Evolutionary conservation across 2,888 invertebrate genomes (phyloP).

Genomic region (Synanthedon tipuliformis): DNA sequence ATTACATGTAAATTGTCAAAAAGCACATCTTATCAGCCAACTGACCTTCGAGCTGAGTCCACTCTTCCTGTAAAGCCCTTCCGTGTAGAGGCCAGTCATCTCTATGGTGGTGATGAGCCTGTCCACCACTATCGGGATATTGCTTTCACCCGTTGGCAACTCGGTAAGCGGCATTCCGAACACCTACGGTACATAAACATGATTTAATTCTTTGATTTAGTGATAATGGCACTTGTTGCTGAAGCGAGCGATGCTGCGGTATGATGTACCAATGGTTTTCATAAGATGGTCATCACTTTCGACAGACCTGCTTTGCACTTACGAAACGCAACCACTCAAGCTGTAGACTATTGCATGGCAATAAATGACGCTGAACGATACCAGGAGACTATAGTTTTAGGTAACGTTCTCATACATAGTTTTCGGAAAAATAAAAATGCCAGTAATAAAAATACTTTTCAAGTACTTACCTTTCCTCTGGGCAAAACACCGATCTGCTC

Average conservation of each 20-base stretch:
- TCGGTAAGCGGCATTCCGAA: slow-evolving; percentile 85
- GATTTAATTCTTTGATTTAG: too few species aligned
- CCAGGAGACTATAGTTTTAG: background rate
- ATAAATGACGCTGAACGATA: too few species aligned
- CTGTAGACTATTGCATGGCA: too few species aligned
- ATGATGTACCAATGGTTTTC: too few species aligned
- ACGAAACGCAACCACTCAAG: too few species aligned
- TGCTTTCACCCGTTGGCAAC: slow-evolving; percentile 79
- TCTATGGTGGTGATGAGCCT: slow-evolving; percentile 90
- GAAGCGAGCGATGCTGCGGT: too few species aligned
- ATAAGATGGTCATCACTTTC: too few species aligned
- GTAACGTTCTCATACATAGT: background rate
- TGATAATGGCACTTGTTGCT: too few species aligned
- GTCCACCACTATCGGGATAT: slow-evolving; percentile 90
- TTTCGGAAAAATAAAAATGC: background rate
- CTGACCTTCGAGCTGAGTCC: slow-evolving; percentile 82
- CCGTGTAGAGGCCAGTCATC: slow-evolving; percentile 90
- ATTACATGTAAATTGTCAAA: too few species aligned
- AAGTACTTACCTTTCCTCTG: slow-evolving; percentile 43
- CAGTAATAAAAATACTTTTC: slow-evolving; percentile 25
- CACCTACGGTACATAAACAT: slow-evolving; percentile 42
- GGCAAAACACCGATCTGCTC: slow-evolving; percentile 45
- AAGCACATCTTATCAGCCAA: background rate
- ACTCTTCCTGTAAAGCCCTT: slow-evolving; percentile 93
- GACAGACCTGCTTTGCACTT: too few species aligned